Base-by-base conservation (phyloP, 2,113 vertebrate species). In the Zingel zingel region DNA sequence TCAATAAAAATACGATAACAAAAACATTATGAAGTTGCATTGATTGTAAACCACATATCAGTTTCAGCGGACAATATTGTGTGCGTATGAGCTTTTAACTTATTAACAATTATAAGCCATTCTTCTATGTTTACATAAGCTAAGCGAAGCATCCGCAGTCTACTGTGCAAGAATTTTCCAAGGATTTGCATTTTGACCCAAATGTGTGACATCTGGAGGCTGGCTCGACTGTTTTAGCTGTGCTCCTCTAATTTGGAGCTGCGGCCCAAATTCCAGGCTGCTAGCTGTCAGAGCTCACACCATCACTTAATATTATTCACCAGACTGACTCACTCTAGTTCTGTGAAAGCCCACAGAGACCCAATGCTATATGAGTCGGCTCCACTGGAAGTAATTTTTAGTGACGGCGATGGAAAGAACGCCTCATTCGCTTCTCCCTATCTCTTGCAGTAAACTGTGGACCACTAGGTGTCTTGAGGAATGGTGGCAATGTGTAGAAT, bases 1-100 rank as follows among this genome's bases (percentile, higher is more conserved):
- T 87, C 87, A 94, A 94, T 94, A 94, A 95, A 95, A 92, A 51
- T 39, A 54, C 45, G n/a, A 11, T 43, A 43, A 43, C 39, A 25
- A 82, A 82, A 86, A 74, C 27, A 69, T 23, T 3, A 53, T 51
- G 39, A 84, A 3, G 51, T 80, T 73, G 57, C 58, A 56, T 57
- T 90, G 30, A 75, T 85, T 84, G 23, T 47, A 50, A 80, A 33
- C 13, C 33, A 23, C 8, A 36, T 33, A 9, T 73, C 1, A 48
- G 30, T 11, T 51, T 72, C 19, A 25, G 48, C 19, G 0, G 43
- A 39, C 21, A 25, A 15, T 48, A 36, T 1, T 73, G 6, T 62
- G 67, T 64, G 15, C 8, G 14, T 21, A 18, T 43, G 27, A 64
- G 21, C 36, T 66, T 54, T 61, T 4, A 53, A 27, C 8, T 62